Percentiles rank a stretch among this genome's conserved stretches.
phyloP scores from a whole-genome alignment of 53 echinoderm and acorn worm genomes.

The Actinopyga echinites region DNA sequence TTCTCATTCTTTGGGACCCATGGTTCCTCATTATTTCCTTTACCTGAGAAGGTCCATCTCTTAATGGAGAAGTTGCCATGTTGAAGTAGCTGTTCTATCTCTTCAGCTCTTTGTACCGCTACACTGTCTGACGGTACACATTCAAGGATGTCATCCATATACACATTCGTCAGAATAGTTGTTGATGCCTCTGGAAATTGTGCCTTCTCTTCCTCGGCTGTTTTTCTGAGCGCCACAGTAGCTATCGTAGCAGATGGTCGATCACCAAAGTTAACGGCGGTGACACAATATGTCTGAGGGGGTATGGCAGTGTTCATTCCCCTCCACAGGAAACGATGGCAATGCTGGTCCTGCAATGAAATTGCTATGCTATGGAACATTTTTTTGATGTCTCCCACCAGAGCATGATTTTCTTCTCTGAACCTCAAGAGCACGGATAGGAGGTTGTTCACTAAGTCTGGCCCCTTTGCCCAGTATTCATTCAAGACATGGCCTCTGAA shows the following conservation, averaged over 20 bases:
- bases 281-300: slow-evolving; percentile 57
- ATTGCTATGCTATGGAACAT: slow-evolving; percentile 49
- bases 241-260: slow-evolving; percentile 54
- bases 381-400: slow-evolving; percentile 50
- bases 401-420: slow-evolving; percentile 23
- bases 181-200: slow-evolving; percentile 35
- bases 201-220: slow-evolving; percentile 34
- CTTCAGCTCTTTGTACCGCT: slow-evolving; percentile 18
- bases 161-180: slow-evolving; percentile 50
- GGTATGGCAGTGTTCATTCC: slow-evolving; percentile 8
- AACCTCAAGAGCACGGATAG: slow-evolving; percentile 49
- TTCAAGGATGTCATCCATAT: slow-evolving; percentile 55
- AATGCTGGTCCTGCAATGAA: slow-evolving; percentile 39
- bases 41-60: slow-evolving; percentile 48
- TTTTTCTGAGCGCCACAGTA: slow-evolving; percentile 56
- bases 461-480: slow-evolving; percentile 57
- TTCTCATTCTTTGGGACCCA: slow-evolving; percentile 51
- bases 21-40: background rate
- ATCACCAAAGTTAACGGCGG: slow-evolving; percentile 56
- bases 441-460: slow-evolving; percentile 49
- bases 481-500: slow-evolving; percentile 52
- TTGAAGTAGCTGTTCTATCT: slow-evolving; percentile 45
- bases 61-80: slow-evolving; percentile 54
- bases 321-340: slow-evolving; percentile 54
- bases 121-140: slow-evolving; percentile 22